Evolutionary conservation across 1,140 invertebrate species (phyloP).

Genomic region (Plodia interpunctella): DNA sequence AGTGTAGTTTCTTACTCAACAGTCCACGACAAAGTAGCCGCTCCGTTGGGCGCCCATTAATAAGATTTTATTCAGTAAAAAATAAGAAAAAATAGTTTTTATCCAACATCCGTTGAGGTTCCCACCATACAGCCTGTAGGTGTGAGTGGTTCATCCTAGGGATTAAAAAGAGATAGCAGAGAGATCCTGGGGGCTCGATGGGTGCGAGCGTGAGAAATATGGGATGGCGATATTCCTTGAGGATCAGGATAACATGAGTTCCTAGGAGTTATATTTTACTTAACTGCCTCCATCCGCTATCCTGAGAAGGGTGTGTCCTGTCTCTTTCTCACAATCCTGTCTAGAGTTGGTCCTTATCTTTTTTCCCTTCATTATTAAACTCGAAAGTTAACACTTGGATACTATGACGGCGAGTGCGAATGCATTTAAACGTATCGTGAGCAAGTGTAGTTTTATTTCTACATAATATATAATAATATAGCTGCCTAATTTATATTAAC

Average conservation of each 20-base stretch:
- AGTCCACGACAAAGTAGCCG: too few species aligned
- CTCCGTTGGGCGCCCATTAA: neutral
- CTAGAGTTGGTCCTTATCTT: neutral
- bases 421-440: too few species aligned
- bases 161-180: slow-evolving; percentile 35
- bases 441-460: too few species aligned
- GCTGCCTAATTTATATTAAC: too few species aligned
- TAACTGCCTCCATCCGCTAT: neutral
- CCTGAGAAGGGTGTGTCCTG: neutral
- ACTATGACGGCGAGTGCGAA: too few species aligned
- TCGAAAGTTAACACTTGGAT: neutral
- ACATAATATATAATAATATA: too few species aligned
- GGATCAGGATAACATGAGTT: slow-evolving; percentile 43
- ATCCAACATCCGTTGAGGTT: slow-evolving; percentile 27
- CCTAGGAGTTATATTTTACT: slow-evolving; percentile 13
- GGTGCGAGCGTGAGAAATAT: slow-evolving; percentile 68
- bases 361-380: slow-evolving; percentile 12
- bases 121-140: slow-evolving; percentile 26
- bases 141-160: slow-evolving; percentile 35
- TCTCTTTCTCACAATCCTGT: neutral
- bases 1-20: neutral
- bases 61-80: slow-evolving; percentile 9
- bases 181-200: slow-evolving; percentile 30
- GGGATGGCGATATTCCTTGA: slow-evolving; percentile 50
- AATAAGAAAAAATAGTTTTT: slow-evolving; percentile 12